Base-by-base conservation (phyloP, 2,113 vertebrate species). In the Nipponia nippon region DNA sequence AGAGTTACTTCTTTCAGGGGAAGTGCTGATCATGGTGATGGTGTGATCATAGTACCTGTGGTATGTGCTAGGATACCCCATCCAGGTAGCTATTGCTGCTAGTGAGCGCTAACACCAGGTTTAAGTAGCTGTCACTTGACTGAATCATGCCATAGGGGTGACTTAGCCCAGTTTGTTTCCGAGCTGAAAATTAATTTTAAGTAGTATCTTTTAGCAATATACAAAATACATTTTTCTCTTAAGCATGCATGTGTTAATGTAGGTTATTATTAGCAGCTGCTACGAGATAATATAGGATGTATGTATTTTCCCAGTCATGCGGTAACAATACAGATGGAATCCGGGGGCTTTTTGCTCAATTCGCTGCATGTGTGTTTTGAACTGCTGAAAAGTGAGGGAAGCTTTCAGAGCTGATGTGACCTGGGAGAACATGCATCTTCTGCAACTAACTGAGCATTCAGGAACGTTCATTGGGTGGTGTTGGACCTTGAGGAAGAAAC, bases 231-330 rank as follows among this genome's bases (percentile, higher is more conserved):
- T 66, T 69, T 75, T 80, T 75, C 15, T 75, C 22, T 32, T 63
- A 65, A 69, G 17, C 0, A 0, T 50, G 3, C 32, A 6, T 27
- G 2, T 13, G 2, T 50, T 91, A 50, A 47, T 13, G 3, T n/a
- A 15, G 21, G 8, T 78, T 82, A 16, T 81, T 84, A 30, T 4
- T 90, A 46, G 42, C 18, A 15, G 70, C 30, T 85, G 5, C 44
- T 67, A 6, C 0, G 3, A 53, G 29, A 4, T 11, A 16, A 12
- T 38, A 7, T 10, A 53, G 44, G 22, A 16, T 58, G 17, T 61
- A 11, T 34, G 2, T 34, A 26, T 77, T 70, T 95, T 90, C 8
- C 7, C 21, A 63, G 61, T 71, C 7, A n/a, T 29, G 26, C 29
- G 40, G 23, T 89, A 76, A 19, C 7, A 44, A 15, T 27, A 19